Conservation (phyloP, 2,113 vertebrate species). For the Leuciscus idus region DNA sequence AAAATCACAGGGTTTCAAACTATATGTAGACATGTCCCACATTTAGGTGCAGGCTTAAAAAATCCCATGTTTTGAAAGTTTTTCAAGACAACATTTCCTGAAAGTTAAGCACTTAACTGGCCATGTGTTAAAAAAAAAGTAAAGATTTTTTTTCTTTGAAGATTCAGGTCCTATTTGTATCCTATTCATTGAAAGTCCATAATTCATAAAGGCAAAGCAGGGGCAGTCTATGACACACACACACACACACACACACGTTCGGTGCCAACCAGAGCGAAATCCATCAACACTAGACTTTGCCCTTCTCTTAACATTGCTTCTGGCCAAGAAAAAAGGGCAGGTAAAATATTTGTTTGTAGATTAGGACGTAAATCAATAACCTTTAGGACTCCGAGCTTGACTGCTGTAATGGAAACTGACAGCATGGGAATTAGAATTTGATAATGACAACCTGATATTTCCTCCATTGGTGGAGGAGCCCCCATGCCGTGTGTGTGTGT, state of each 20-base stretch:
- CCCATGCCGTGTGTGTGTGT: constrained; percentile 1
- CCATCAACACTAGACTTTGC: constrained; percentile 72
- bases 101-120: neutral
- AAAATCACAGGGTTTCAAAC: neutral
- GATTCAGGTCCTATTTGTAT: neutral
- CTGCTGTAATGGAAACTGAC: constrained; percentile 68
- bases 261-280: constrained; percentile 63
- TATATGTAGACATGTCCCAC: neutral
- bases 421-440: constrained; percentile 68
- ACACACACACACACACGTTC: constrained; percentile 5
- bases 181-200: constrained; percentile 4
- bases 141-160: neutral
- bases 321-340: constrained; percentile 64
- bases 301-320: constrained; percentile 77
- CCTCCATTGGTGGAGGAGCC: constrained; percentile 47
- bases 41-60: neutral
- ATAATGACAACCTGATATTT: constrained; percentile 69
- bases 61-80: neutral
- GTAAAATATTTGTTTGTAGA: constrained; percentile 79
- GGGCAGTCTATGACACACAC: constrained; percentile 2
- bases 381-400: constrained; percentile 64
- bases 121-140: neutral
- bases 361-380: constrained; percentile 75
- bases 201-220: constrained; percentile 22
- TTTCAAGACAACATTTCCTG: neutral